Base-by-base conservation (phyloP, 1,140 invertebrate species). In the Drosophila nebulosa region DNA sequence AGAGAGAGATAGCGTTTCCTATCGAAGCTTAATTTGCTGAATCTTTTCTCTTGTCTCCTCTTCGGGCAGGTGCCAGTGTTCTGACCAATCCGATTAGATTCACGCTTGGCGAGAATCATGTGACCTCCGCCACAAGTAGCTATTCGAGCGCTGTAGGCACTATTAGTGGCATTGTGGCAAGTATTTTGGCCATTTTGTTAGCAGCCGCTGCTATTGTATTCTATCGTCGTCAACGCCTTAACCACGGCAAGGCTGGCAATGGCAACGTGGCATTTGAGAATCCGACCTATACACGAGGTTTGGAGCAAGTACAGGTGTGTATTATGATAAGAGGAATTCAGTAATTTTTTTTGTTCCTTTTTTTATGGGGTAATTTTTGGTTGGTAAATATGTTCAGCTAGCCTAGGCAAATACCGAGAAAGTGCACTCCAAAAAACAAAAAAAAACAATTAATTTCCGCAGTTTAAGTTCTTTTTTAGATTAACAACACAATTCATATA, bases 251-350 rank as follows among this genome's bases (percentile, higher is more conserved):
- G 75, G 91, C 92, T 5, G 79, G 39, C 53, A 90, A 86, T 46
- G 95, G 95, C 61, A 86, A 86, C 18, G 95, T 97, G 53, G 96
- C 96, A 3, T 97, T 97, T 90, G 96, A 96, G 90, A 97, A 97
- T 92, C 96, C 96, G 0, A 96, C 95, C 78, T 97, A 97, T 90
- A 93, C 96, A 59, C 93, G 95, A 67, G 96, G 96, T 85, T 93
- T 95, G 35, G 95, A 96, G 75, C 93, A 94, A 78, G 93, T 94
- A 62, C 93, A 95, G 92, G 95, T 95, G 93, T 92, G 92, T 92
- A 79, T 61, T 26, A 27, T 71, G 64, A 51, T 66, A 21, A 42
- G 53, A 66, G 51, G n/a, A 21, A 1, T n/a, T n/a, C n/a, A n/a
- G n/a, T n/a, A n/a, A n/a, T n/a, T n/a, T n/a, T n/a, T n/a, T n/a